phyloP scores from a whole-genome alignment of 2,113 vertebrate species.

The Urocolius indicus region DNA sequence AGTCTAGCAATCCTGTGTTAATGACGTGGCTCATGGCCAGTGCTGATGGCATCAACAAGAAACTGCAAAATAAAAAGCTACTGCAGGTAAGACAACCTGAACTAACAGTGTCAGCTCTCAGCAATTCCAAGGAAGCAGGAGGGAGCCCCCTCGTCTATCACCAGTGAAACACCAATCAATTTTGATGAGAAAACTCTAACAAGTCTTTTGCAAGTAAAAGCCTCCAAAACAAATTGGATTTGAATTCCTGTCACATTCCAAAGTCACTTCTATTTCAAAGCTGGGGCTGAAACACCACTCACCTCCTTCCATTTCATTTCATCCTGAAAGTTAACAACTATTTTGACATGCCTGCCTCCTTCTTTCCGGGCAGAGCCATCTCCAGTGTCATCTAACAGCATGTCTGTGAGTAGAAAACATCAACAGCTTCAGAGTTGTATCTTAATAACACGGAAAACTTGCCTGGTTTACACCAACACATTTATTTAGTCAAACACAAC shows the following conservation, averaged over 20 bases:
- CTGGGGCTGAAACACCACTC: conserved; percentile 53
- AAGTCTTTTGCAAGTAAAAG: not conserved
- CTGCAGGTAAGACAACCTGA: not conserved
- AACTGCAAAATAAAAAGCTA: not conserved
- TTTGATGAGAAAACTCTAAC: not conserved
- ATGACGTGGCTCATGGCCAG: rapidly evolving
- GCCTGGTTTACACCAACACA: conserved; percentile 6
- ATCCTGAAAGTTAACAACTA: conserved; percentile 90
- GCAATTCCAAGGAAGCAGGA: not conserved
- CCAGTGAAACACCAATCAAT: too few relatives aligned
- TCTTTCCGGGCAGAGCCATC: conserved; percentile 91
- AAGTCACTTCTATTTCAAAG: not conserved
- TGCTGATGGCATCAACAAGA: not conserved
- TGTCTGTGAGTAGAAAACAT: conserved; percentile 83
- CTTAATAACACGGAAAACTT: not conserved
- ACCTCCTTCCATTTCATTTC: conserved; percentile 92
- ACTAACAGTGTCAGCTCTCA: too few relatives aligned
- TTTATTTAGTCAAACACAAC: not conserved
- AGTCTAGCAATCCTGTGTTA: not conserved
- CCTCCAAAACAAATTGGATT: not conserved
- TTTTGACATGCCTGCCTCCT: conserved; percentile 93
- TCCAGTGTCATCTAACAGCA: conserved; percentile 91
- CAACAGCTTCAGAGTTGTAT: conserved; percentile 58
- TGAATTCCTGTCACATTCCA: not conserved
- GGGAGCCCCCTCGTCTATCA: not conserved